Base-by-base conservation (phyloP, 2,888 invertebrate genomes). In the Pogonocherus hispidulus region DNA sequence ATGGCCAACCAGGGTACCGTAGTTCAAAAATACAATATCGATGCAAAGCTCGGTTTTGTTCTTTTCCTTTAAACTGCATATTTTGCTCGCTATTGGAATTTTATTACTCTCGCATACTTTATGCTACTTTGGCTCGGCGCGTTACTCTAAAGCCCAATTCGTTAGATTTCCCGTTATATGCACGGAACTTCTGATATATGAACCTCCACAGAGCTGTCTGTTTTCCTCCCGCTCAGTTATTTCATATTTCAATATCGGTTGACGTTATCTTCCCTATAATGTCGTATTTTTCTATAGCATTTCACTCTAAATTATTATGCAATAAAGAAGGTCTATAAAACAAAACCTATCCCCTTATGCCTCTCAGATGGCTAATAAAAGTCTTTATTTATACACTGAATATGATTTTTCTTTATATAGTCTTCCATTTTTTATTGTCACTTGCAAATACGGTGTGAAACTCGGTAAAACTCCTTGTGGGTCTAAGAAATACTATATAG, bases 91-190 rank as follows among this genome's bases (percentile, higher is more conserved):
- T 69, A 69, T 67, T 69, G 69, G 71, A 69, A 73, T 70, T 73
- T 71, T 73, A 73, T 73, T 73, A 66, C 73, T 68, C 70, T 69
- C 68, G 63, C 66, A 71, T 73, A 69, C 69, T 71, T 70, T 67
- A 46, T 57, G 16, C 14, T 20, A 57, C 57, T 57, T 44, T 16
- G 14, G 46, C 44, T 44, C 32, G 27, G 46, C 27, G 18, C 35
- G 18, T 37, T 22, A 32, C 51, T 37, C 49, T 18, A 22, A 37
- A 32, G 51, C 32, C 14, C 51, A 62, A 35, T 62, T 62, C 37
- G 32, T 62, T 35, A 62, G 32, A 49, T 49, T 49, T 22, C 22
- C n/a, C 49, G 16, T 14, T 41, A 37, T 37, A 37, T 11, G 41
- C 4, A n/a, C 16, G 41, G n/a, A 14, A 54, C 52, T 9, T 14